Evolutionary conservation across 2,797 vertebrate genomes (phyloP).

Genomic region (Myiothlypis chrysogaster): DNA sequence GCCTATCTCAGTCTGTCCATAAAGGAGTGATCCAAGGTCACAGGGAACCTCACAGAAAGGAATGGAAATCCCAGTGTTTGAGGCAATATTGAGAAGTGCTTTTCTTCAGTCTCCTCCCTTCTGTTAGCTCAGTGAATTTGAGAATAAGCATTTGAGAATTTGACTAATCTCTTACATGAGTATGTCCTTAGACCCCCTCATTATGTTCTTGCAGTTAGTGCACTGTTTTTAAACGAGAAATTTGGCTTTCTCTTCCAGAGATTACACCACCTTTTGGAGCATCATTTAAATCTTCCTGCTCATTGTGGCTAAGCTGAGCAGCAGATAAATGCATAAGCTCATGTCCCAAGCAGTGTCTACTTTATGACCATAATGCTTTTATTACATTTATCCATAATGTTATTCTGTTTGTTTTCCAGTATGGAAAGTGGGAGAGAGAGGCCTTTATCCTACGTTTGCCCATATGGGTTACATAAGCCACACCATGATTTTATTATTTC

Average conservation of each 20-base stretch:
- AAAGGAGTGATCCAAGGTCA: background rate
- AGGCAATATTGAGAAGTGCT: background rate
- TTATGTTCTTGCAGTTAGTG: background rate
- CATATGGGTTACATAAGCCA: background rate
- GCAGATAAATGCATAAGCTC: background rate
- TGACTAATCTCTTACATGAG: background rate
- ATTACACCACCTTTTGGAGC: background rate
- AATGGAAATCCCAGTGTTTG: background rate
- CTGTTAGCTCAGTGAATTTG: background rate
- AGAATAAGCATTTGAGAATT: background rate
- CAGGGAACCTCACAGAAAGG: background rate
- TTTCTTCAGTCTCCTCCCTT: background rate
- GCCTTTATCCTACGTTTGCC: background rate
- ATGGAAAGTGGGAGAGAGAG: background rate
- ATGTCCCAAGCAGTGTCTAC: background rate
- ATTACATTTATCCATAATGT: background rate
- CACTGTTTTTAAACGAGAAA: background rate
- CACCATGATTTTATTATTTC: background rate
- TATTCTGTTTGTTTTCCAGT: background rate
- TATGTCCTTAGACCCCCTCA: background rate
- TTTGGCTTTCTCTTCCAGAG: background rate
- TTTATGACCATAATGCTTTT: background rate
- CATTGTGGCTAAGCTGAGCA: background rate
- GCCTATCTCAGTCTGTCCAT: fast-evolving
- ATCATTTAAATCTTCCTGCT: background rate